Base-by-base conservation (phyloP, 2,113 vertebrate species). In the Leiothrix lutea region DNA sequence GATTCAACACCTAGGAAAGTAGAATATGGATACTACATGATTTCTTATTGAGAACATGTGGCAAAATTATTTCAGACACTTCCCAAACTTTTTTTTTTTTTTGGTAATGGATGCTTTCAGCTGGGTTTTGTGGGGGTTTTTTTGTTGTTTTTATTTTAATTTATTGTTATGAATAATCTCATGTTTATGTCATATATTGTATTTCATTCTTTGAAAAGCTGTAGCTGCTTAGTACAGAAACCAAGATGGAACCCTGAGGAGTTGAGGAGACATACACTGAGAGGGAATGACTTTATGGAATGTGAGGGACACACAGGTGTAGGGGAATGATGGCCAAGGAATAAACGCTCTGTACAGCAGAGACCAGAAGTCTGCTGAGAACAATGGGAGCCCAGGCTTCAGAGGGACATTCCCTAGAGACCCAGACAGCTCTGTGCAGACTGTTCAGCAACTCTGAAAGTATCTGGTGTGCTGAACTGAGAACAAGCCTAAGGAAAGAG, bases 21-120 rank as follows among this genome's bases (percentile, higher is more conserved):
- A 50, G 21, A 80, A 28, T 36, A 65, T 23, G 5, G 4, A 1
- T 47, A 22, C 11, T 60, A 5, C 0, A 0, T 45, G 33, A 54
- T 58, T 7, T 85, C 12, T 38, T 71, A 5, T 45, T 58, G 31
- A 74, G 15, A 73, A 28, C 5, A 8, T 14, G 5, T 19, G 24
- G 66, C 25, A 48, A 42, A 69, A 44, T 91, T 66, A 47, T 50
- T 89, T 80, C 44, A 40, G 8, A 73, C 42, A 36, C 12, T 50
- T 88, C 38, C 9, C 26, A 69, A 42, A 40, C 8, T 17, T 12
- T 64, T 19, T 58, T 5, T 82, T 54, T 74, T 5, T 82, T 84
- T 91, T 54, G 70, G 15, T 74, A 91, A 42, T 50, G 29, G 18
- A 16, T 70, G 6, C 19, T 77, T 65, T 88, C 35, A 33, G 2